Conservation (phyloP, 2,888 invertebrate species). For the Leucoptera coffeella region DNA sequence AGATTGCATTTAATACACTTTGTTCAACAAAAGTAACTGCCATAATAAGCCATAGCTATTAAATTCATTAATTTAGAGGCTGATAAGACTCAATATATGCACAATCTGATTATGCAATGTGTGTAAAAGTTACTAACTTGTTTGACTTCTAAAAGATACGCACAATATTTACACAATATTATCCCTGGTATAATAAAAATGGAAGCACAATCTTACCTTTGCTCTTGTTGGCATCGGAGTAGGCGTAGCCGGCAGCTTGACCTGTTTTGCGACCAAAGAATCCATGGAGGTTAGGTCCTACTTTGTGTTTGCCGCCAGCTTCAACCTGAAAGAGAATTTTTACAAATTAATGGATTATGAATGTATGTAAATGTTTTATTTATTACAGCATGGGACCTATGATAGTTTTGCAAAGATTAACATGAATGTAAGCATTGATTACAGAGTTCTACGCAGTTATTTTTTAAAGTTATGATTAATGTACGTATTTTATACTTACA, state of each 20-base stretch:
- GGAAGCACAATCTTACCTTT: constrained; percentile 62
- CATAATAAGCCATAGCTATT: no score
- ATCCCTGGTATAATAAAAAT: background rate
- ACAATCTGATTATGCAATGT: no score
- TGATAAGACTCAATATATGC: no score
- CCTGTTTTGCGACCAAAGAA: constrained; percentile 94
- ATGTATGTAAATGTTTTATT: background rate
- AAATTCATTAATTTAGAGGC: no score
- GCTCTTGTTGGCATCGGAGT: constrained; percentile 93
- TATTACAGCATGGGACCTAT: background rate
- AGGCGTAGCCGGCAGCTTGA: constrained; percentile 82
- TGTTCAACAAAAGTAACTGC: no score
- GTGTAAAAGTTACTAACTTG: no score
- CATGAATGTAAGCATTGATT: background rate
- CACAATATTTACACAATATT: no score
- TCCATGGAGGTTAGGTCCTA: constrained; percentile 93
- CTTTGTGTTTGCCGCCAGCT: constrained; percentile 94
- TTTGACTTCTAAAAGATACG: no score
- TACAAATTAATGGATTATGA: background rate
- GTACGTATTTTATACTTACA: constrained; percentile 28
- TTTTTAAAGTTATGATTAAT: background rate
- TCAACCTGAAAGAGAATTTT: constrained; percentile 56
- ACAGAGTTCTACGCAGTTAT: background rate
- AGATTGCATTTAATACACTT: no score
- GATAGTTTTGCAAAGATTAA: background rate